Conservation (phyloP, 1,140 invertebrate genomes). For the Drosophila grimshawi region DNA sequence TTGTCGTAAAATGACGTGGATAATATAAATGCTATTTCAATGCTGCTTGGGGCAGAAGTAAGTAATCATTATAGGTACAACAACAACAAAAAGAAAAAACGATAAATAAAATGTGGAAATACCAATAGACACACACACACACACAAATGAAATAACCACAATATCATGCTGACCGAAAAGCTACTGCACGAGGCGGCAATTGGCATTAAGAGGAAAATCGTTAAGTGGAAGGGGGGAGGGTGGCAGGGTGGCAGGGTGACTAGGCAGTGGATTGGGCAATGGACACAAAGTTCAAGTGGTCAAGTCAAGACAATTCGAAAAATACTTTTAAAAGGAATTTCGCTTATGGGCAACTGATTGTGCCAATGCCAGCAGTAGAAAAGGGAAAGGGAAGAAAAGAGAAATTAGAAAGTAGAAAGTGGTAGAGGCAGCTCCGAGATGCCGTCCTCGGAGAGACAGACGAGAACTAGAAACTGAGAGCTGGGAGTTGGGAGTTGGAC, state of each 20-base stretch:
- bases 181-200: conserved; percentile 24
- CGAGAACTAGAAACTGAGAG: neutral
- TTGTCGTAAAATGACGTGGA: conserved; percentile 50
- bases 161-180: conserved; percentile 15
- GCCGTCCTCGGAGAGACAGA: neutral
- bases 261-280: neutral
- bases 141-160: conserved; percentile 6
- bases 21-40: conserved; percentile 29
- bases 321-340: conserved; percentile 82
- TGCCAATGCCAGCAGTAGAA: conserved; percentile 39
- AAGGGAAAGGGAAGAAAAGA: neutral
- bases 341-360: conserved; percentile 81
- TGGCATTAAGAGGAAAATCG: conserved; percentile 11
- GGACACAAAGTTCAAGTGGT: conserved; percentile 59
- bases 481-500: conserved; percentile 7
- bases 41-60: conserved; percentile 18
- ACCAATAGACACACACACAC: conserved; percentile 13
- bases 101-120: conserved; percentile 70
- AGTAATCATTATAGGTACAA: conserved; percentile 56
- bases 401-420: neutral
- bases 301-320: conserved; percentile 78
- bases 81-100: conserved; percentile 44
- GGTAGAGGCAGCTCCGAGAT: neutral
- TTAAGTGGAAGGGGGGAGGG: neutral
- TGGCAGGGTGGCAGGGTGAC: neutral